Conservation (phyloP, 64 coral and sea anemone species). For the Actinia equina region DNA sequence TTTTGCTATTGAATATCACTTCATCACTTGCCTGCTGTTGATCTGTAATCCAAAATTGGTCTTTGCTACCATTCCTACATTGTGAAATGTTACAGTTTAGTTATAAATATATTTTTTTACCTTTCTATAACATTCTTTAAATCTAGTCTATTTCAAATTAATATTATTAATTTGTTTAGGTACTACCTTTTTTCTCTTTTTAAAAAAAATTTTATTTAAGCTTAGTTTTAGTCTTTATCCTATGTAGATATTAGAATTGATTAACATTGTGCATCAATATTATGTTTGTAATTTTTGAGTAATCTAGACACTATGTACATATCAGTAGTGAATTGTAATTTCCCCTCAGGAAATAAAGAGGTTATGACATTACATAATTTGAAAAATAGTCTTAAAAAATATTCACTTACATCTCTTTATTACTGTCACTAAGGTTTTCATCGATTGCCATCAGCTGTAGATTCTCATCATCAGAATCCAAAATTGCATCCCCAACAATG, state of each 20-base stretch:
- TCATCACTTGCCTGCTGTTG: not conserved
- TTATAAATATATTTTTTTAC: not conserved
- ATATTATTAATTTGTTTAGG: not conserved
- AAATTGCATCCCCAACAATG: not conserved
- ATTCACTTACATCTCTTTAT: not conserved
- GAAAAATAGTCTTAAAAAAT: not conserved
- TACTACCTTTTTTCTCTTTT: not conserved
- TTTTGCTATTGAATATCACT: not conserved
- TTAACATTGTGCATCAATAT: too few relatives aligned
- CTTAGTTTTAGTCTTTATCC: too few relatives aligned
- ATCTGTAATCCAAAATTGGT: not conserved
- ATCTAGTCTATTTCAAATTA: not conserved
- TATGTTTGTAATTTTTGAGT: too few relatives aligned
- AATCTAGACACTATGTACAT: too few relatives aligned
- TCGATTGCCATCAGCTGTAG: not conserved
- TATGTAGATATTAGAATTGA: too few relatives aligned
- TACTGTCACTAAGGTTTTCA: not conserved
- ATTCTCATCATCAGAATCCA: not conserved
- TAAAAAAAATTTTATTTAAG: too few relatives aligned
- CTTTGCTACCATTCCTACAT: not conserved
- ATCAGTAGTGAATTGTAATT: not conserved
- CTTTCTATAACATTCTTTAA: not conserved
- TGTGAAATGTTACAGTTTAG: not conserved
- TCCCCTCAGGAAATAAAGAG: not conserved
- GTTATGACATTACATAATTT: not conserved